Evolutionary conservation across 2,888 invertebrate genomes (phyloP), one percentile per base, ranked within the genome.

Genomic region (Caradrina clavipalpis): DNA sequence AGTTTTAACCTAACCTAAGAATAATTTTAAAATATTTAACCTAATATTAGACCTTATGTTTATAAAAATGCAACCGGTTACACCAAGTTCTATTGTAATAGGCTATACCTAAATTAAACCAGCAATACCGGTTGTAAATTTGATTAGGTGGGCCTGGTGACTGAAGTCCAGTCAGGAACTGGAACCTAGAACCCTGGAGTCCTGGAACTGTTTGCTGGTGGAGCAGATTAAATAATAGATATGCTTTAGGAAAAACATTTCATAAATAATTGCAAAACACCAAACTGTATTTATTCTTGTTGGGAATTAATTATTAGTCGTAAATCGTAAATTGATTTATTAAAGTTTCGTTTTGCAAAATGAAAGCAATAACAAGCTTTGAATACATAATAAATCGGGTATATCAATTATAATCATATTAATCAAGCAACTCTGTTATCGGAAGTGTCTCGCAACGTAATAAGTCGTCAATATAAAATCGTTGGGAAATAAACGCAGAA

Each of bases 331-430:
- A 49, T 58, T 76, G 49, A 70, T 59, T 70, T 56, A 71, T 63
- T 47, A 21, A 76, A 56, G 47, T 63, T 63, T 26, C 45, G 10
- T 26, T 59, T 21, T 47, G 54, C 55, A 60, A 74, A 74, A 69
- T 57, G 51, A 53, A 57, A 65, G 60, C 73, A 53, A 71, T 63
- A 61, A 67, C 71, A 61, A 64, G 59, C 49, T 70, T 61, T 35
- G 77, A 31, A 63, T 76, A 54, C 59, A 53, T 59, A 59, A 76
- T 78, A 78, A 78, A 76, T 76, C 53, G 72, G 15, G 56, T 19
- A 47, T 76, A 78, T 76, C 78, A 73, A 78, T 76, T 76, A 76
- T 65, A 76, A 78, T 72, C 73, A 65, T 76, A 76, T 76, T 78
- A 78, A 78, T 76, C 78, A 76, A 65, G 57, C 60, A 61, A 73